A percentile compares a stretch with the other conserved stretches of the same genome.
These are phyloP conservation scores for Otus sunia DNA, from an alignment of 2,113 vertebrate genomes.

Conservation along the genomic window DNA sequence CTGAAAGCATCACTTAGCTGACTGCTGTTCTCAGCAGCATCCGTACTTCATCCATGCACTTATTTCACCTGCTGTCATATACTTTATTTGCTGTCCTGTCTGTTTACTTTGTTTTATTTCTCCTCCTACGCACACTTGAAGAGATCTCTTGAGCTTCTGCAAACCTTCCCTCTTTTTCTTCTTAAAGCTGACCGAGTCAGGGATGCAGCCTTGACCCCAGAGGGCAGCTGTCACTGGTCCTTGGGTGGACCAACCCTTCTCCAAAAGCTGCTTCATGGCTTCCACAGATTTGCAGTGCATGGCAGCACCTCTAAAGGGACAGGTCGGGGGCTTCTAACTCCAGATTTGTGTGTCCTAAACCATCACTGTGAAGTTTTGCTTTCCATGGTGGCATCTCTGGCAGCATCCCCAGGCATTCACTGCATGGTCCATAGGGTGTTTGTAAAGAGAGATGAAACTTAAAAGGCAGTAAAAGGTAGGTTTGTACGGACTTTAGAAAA, in stretches of 20 bases:
- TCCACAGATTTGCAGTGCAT: neutral
- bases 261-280: neutral
- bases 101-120: neutral
- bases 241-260: neutral
- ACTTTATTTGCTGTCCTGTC: neutral
- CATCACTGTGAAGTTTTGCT: neutral
- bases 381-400: neutral
- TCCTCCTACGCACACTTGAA: neutral
- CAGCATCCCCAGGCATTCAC: neutral
- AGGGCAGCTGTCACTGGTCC: too few species aligned
- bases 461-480: neutral
- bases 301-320: neutral
- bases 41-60: neutral
- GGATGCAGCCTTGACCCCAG: neutral
- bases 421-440: accelerated
- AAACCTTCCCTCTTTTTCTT: neutral
- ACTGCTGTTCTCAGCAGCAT: neutral
- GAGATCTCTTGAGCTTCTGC: neutral
- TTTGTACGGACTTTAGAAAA: neutral
- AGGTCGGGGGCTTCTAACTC: neutral
- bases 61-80: neutral
- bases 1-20: neutral
- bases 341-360: neutral
- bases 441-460: neutral
- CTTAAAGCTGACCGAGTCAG: neutral